These are phyloP conservation scores for Cyclophora albipunctata DNA, from an alignment of 2,888 invertebrate species.

Conservation along the genomic window DNA sequence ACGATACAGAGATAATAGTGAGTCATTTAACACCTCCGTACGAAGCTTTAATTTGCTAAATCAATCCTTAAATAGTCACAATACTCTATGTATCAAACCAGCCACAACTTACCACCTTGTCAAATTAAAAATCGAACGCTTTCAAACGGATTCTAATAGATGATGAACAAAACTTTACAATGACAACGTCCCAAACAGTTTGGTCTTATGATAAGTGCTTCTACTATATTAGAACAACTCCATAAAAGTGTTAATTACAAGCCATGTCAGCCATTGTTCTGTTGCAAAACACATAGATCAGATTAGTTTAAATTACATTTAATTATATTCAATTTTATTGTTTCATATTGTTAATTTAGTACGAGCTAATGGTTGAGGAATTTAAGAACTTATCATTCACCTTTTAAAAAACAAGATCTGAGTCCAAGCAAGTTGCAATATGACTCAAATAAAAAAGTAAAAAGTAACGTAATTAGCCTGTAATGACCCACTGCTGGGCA, in stretches of 20 bases:
- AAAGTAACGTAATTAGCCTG: too few species aligned
- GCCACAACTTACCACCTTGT: too few species aligned
- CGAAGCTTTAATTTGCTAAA: constrained; percentile 28
- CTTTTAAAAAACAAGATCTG: constrained; percentile 17
- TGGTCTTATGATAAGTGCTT: too few species aligned
- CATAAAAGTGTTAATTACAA: constrained; percentile 61
- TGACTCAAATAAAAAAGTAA: constrained; percentile 8
- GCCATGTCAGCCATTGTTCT: constrained; percentile 35
- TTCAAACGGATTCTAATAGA: too few species aligned
- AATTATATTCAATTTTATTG: background rate
- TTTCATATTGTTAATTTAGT: background rate
- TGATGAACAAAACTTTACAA: too few species aligned
- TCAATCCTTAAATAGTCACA: constrained; percentile 28
- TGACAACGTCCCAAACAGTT: too few species aligned
- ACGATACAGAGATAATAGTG: too few species aligned
- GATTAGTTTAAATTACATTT: constrained; percentile 6
- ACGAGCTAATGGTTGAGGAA: background rate
- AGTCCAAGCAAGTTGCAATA: constrained; percentile 28
- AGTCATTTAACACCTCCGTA: too few species aligned
- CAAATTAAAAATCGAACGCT: too few species aligned
- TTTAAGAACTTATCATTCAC: background rate
- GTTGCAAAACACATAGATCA: constrained; percentile 23
- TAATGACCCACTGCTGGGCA: too few species aligned
- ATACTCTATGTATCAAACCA: constrained; percentile 5
- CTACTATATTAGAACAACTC: too few species aligned